Percentiles rank a stretch among this genome's conserved stretches.
phyloP scores from a whole-genome alignment of 1,140 invertebrate genomes.

The Cherax destructor region DNA sequence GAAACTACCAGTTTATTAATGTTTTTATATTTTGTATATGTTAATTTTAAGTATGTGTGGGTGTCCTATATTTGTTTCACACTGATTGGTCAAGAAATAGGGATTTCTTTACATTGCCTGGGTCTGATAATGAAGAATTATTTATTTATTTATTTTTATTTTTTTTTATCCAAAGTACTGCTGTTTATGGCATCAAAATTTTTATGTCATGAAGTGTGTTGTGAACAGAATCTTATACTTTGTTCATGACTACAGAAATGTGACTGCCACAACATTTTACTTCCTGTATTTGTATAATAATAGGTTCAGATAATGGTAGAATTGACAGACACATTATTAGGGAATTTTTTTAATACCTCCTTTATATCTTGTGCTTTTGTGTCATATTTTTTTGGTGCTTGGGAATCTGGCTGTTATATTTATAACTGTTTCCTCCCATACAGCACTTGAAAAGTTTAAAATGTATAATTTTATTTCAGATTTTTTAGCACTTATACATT shows the following conservation, averaged over 20 bases:
- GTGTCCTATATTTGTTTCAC: background rate
- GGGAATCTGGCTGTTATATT: background rate
- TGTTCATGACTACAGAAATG: background rate
- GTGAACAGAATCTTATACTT: background rate
- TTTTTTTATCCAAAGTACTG: background rate
- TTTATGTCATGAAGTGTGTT: background rate
- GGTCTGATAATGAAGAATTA: background rate
- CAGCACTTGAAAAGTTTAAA: background rate
- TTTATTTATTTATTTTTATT: background rate
- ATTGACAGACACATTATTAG: background rate
- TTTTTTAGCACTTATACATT: background rate
- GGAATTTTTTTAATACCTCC: background rate
- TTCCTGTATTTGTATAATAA: background rate
- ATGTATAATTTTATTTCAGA: background rate
- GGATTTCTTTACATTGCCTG: background rate
- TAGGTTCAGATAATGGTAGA: background rate
- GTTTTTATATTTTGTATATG: background rate
- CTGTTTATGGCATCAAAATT: background rate
- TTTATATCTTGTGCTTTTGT: background rate
- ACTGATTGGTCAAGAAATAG: background rate
- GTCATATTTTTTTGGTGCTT: background rate
- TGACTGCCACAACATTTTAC: background rate
- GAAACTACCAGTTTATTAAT: too few species aligned
- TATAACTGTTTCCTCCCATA: background rate
- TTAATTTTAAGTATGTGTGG: background rate